phyloP scores from a whole-genome alignment of 2,888 invertebrate genomes.

The Agriopis leucophaearia region DNA sequence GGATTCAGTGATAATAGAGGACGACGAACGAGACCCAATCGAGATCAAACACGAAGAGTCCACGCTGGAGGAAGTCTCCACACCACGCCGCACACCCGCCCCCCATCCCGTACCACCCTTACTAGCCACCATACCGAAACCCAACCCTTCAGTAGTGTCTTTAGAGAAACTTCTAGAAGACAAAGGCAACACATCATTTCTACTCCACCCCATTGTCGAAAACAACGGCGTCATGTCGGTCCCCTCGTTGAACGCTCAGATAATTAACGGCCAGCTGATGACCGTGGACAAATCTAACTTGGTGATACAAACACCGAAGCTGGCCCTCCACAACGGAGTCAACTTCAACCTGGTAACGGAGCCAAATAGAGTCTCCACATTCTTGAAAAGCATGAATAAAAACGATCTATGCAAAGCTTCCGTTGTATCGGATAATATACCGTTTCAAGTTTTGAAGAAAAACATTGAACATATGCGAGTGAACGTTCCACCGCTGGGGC shows the following conservation, averaged over 20 bases:
- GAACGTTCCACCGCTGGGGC: background rate
- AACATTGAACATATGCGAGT: background rate
- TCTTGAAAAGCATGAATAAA: conserved; percentile 2
- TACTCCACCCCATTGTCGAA: conserved; percentile 39
- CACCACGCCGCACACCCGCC: too few species aligned
- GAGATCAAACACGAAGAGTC: conserved; percentile 7
- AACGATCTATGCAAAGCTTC: background rate
- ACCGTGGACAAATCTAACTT: background rate
- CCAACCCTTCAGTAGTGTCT: background rate
- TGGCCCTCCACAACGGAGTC: conserved; percentile 17
- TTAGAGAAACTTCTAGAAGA: background rate
- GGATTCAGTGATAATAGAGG: conserved; percentile 26
- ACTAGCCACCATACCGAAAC: background rate
- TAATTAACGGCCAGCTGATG: conserved; percentile 23
- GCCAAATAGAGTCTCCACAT: background rate
- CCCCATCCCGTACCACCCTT: background rate
- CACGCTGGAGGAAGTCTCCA: background rate
- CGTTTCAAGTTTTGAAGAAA: background rate
- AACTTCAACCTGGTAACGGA: conserved; percentile 22
- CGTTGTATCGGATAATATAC: background rate
- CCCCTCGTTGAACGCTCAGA: conserved; percentile 28
- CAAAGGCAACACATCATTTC: background rate
- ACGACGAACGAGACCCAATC: conserved; percentile 33
- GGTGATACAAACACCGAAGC: conserved; percentile 3
- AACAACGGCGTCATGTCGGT: conserved; percentile 21